Percentiles rank a stretch among this genome's conserved stretches.
These are phyloP conservation scores for Lycodopsis pacificus DNA, from an alignment of 2,797 vertebrate species.

Conservation along the genomic window DNA sequence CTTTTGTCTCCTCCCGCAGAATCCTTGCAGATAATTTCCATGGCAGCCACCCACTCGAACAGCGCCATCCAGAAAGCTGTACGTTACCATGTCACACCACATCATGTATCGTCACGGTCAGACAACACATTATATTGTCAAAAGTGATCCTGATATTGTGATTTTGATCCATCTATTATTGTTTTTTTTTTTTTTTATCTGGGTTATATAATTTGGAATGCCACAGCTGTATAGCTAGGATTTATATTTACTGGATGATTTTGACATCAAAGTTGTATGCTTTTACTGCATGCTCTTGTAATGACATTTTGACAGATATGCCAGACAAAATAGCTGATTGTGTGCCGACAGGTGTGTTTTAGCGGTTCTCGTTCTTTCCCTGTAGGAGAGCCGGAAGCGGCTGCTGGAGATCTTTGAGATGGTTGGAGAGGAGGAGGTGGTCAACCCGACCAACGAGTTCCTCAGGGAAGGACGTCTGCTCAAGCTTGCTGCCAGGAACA, in stretches of 20 bases:
- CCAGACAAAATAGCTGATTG: background rate
- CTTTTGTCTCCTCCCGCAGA: slow-evolving; percentile 76
- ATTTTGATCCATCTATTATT: background rate
- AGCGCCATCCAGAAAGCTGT: slow-evolving; percentile 90
- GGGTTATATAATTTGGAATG: background rate
- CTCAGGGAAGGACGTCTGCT: slow-evolving; percentile 90
- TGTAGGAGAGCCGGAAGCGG: slow-evolving; percentile 89
- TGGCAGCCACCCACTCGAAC: slow-evolving; percentile 90
- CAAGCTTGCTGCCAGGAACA: slow-evolving; percentile 90
- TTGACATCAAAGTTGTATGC: background rate
- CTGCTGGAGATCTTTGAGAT: slow-evolving; percentile 92
- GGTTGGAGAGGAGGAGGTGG: slow-evolving; percentile 90
- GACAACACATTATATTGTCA: background rate
- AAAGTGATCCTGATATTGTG: background rate
- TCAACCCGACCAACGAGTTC: slow-evolving; percentile 91
- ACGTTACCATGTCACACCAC: slow-evolving; percentile 53
- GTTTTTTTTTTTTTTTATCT: background rate
- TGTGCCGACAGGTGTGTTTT: background rate
- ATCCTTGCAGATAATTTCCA: slow-evolving; percentile 89
- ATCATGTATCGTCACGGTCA: background rate
- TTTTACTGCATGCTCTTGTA: background rate
- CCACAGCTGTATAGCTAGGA: background rate
- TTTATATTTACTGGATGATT: background rate
- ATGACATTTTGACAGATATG: background rate
- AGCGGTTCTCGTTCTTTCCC: background rate